Evolutionary conservation across 2,888 invertebrate genomes (phyloP).

Genomic region (Drosophila melanosoma): DNA sequence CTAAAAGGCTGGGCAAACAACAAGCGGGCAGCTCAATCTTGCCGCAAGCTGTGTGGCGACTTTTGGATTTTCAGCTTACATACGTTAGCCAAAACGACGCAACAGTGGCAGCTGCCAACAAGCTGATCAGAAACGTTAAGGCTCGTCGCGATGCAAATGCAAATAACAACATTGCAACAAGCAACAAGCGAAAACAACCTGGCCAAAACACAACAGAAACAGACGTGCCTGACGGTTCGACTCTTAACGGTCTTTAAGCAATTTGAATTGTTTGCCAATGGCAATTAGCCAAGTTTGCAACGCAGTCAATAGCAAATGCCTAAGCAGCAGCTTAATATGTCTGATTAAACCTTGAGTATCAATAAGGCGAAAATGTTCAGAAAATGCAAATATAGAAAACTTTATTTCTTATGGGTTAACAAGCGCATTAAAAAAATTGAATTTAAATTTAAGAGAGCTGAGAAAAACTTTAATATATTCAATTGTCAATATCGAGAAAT

Average conservation of each 20-base stretch:
- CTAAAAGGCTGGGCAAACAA: constrained; percentile 39
- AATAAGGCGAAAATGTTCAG: background rate
- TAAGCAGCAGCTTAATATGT: background rate
- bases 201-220: constrained; percentile 5
- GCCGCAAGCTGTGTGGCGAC: constrained; percentile 49
- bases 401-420: background rate
- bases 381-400: background rate
- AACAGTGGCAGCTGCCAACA: constrained; percentile 11
- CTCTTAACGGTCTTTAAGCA: constrained; percentile 40
- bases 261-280: constrained; percentile 29
- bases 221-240: constrained; percentile 2
- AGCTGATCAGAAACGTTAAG: constrained; percentile 12
- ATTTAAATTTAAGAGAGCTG: background rate
- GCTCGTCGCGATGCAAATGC: constrained; percentile 28
- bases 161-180: constrained; percentile 41
- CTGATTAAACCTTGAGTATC: background rate
- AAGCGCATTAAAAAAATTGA: background rate
- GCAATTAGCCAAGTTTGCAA: constrained; percentile 50
- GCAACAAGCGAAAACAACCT: constrained; percentile 15
- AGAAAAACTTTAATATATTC: background rate
- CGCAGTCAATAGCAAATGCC: background rate
- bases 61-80: constrained; percentile 23
- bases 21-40: constrained; percentile 50
- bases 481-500: background rate
- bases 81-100: constrained; percentile 33